These are phyloP conservation scores for Eristalinus aeneus DNA, from an alignment of 2,888 invertebrate genomes.

Conservation along the genomic window DNA sequence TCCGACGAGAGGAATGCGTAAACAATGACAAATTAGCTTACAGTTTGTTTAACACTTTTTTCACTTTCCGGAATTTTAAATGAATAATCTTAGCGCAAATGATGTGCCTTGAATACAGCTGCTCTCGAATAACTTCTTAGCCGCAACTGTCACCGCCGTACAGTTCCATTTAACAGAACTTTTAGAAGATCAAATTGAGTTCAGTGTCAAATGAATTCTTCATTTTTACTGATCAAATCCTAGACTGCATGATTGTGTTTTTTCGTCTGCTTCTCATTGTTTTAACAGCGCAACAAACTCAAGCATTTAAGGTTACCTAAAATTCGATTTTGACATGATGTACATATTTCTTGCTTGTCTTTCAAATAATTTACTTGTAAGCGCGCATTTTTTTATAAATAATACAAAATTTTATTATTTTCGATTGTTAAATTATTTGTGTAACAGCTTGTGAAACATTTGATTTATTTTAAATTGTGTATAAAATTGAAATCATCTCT, in stretches of 20 bases:
- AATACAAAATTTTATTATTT: not conserved
- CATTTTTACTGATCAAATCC: not conserved
- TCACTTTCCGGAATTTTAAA: not conserved
- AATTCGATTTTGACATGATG: not conserved
- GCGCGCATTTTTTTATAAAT: not conserved
- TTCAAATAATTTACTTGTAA: not conserved
- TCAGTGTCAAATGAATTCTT: not conserved
- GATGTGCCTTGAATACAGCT: not conserved
- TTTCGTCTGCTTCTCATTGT: not conserved
- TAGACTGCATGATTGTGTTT: not conserved
- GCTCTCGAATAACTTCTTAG: not conserved
- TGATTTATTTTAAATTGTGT: not conserved
- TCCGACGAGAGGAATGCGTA: not conserved
- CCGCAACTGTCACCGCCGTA: not conserved
- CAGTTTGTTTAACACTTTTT: not conserved
- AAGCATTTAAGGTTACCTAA: not conserved
- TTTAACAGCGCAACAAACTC: not conserved
- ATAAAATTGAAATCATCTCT: conserved; percentile 14
- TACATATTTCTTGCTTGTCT: not conserved
- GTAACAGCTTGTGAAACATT: not conserved
- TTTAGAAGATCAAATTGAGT: not conserved
- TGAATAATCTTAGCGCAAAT: not conserved
- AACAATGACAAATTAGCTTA: not conserved
- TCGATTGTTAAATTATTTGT: not conserved
- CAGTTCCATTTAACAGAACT: not conserved